Conservation (phyloP, 2,888 invertebrate species). For the Pachycephus smyrnensis region DNA sequence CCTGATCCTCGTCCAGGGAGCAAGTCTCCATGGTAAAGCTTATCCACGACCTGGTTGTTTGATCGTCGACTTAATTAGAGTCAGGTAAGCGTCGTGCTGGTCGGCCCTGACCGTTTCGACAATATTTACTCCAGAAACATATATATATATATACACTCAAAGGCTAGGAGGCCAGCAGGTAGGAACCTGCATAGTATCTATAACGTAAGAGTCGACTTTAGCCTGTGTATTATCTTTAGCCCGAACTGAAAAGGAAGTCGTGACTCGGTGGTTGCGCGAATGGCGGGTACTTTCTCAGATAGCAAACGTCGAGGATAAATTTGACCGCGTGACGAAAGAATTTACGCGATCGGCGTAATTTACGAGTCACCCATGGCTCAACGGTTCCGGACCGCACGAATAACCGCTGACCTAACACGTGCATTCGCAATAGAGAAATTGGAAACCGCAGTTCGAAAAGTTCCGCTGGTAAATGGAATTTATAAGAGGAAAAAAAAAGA, state of each 20-base stretch:
- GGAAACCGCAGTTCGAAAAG: neutral
- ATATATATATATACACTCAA: neutral
- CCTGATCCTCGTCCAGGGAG: neutral
- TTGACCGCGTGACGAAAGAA: slow-evolving; percentile 18
- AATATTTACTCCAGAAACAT: neutral
- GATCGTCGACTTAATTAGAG: slow-evolving; percentile 25
- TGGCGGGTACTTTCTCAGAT: neutral
- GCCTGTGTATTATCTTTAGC: too few species aligned
- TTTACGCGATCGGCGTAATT: slow-evolving; percentile 32
- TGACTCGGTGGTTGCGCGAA: neutral
- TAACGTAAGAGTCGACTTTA: neutral
- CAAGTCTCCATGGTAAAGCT: neutral
- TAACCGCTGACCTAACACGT: slow-evolving; percentile 30
- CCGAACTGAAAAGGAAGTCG: neutral
- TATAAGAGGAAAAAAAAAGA: neutral
- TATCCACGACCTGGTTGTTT: neutral
- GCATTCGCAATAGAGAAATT: neutral
- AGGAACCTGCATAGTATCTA: neutral
- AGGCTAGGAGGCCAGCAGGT: neutral
- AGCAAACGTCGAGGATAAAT: neutral
- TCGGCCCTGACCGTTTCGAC: neutral
- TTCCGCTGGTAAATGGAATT: neutral
- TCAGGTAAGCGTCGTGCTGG: slow-evolving; percentile 11
- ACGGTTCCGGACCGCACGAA: slow-evolving; percentile 15
- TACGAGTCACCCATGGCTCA: slow-evolving; percentile 14